phyloP scores from a whole-genome alignment of 2,113 vertebrate genomes.

The Cromileptes altivelis region DNA sequence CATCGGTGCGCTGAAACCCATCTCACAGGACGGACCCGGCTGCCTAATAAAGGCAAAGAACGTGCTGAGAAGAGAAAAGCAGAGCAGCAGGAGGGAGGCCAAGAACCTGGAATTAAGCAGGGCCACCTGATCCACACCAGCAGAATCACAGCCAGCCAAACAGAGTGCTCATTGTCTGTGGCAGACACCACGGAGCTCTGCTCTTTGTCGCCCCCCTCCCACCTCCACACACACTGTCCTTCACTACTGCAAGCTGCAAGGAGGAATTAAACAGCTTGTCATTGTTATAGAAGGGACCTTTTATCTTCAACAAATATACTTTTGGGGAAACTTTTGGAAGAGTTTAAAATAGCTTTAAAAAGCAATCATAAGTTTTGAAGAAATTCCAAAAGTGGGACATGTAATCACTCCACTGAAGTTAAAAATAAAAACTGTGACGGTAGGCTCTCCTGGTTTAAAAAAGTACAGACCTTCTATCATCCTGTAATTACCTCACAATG shows the following conservation, averaged over 20 bases:
- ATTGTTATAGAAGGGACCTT: not conserved
- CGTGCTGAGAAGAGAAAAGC: conserved; percentile 79
- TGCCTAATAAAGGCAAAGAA: conserved; percentile 66
- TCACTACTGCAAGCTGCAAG: conserved; percentile 62
- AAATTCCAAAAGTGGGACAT: not conserved
- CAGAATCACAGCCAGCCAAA: conserved; percentile 84
- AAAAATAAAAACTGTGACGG: not conserved
- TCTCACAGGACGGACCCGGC: conserved; percentile 34
- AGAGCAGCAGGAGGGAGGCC: conserved; percentile 83
- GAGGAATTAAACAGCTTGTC: conserved; percentile 6
- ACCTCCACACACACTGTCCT: conserved; percentile 75
- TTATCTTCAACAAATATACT: not conserved
- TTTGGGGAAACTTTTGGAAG: not conserved
- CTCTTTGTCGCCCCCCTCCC: conserved; percentile 92
- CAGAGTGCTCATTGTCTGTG: conserved; percentile 94
- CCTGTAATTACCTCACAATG: conserved; percentile 6
- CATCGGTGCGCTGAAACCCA: conserved; percentile 46
- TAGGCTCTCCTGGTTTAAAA: not conserved
- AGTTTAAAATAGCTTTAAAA: not conserved
- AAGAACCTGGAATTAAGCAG: conserved; percentile 89
- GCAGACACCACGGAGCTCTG: conserved; percentile 88
- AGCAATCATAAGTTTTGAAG: not conserved
- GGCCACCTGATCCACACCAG: conserved; percentile 87
- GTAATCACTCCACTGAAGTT: not conserved
- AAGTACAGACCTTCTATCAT: not conserved